These are phyloP conservation scores for Oreonectes daqikongensis DNA, from an alignment of 2,797 vertebrate genomes.

Conservation along the genomic window DNA sequence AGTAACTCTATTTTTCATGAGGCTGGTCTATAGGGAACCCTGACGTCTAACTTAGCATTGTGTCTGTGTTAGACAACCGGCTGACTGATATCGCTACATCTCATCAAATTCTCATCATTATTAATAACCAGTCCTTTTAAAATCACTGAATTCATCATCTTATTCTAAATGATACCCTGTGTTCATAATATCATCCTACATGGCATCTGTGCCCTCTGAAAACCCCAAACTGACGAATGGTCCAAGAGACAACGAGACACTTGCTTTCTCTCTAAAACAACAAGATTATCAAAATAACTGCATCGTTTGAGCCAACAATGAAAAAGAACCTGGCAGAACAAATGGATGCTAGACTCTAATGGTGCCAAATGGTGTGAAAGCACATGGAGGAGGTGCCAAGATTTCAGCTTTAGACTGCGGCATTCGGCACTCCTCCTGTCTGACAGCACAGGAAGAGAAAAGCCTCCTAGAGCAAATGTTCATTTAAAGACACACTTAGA, in stretches of 20 bases:
- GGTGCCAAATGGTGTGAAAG: constrained; percentile 17
- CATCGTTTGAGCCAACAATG: constrained; percentile 30
- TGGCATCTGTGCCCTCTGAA: constrained; percentile 17
- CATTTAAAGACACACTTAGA: background rate
- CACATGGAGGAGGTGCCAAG: constrained; percentile 20
- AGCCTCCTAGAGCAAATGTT: background rate
- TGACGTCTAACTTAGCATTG: constrained; percentile 8
- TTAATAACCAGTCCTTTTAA: background rate
- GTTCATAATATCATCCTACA: background rate
- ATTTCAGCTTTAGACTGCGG: constrained; percentile 9
- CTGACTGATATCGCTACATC: background rate
- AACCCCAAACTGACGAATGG: constrained; percentile 2
- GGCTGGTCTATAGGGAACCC: constrained; percentile 17
- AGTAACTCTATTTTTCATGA: constrained; percentile 34
- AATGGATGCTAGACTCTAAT: constrained; percentile 22
- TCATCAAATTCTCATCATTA: background rate
- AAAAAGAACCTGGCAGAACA: constrained; percentile 27
- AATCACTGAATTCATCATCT: background rate
- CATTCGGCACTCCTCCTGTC: background rate
- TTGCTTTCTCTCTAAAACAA: constrained; percentile 32
- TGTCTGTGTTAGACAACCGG: background rate
- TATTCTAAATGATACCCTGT: background rate
- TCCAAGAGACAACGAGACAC: constrained; percentile 24
- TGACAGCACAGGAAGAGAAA: background rate
- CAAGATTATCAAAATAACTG: constrained; percentile 38